Base-by-base conservation (phyloP, 2,888 invertebrate species). In the Serripes groenlandicus region DNA sequence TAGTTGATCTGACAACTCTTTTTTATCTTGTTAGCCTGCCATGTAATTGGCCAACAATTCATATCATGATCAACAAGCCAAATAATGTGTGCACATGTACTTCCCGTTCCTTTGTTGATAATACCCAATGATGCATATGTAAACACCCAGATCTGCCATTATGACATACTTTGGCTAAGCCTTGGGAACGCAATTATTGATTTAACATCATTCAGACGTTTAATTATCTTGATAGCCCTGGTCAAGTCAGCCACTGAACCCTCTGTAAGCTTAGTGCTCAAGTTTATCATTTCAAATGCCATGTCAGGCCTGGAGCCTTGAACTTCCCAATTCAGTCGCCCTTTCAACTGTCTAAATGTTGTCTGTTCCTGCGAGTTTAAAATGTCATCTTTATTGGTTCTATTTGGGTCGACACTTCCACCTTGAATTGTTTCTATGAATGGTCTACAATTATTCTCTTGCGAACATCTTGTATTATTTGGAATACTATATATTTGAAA, bases 401-500 rank as follows among this genome's bases (percentile, higher is more conserved):
- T 79, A 60, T 56, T 26, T 5, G 56, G 23, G n/a, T 62, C 28
- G 68, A 32, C 26, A 66, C 66, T 72, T n/a, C 42, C 68, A 4
- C 75, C 52, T 30, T 62, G 56, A 70, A 62, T 42, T 23, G 60
- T 60, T 23, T 62, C 62, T 30, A 62, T 42, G 28, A 23, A 73
- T 9, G 69, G 9, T 82, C 82, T 35, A 79, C 82, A 4, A 77
- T 21, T 34, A 28, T 18, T 30, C 81, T 71, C 21, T 34, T 71
- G 23, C 37, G 74, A 7, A 58, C 21, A 7, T 54, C 26, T 73
- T 82, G 81, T 9, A 30, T 64, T 3, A 86, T 32, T 30, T 37
- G 54, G 64, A 88, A 88, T 18, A 80, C 85, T 32, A 86, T 83
- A 42, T 86, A 88, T n/a, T 62, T 42, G 60, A 88, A 88, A 4